Conservation (phyloP, 2,113 vertebrate genomes). For the Dicrurus megarhynchus region DNA sequence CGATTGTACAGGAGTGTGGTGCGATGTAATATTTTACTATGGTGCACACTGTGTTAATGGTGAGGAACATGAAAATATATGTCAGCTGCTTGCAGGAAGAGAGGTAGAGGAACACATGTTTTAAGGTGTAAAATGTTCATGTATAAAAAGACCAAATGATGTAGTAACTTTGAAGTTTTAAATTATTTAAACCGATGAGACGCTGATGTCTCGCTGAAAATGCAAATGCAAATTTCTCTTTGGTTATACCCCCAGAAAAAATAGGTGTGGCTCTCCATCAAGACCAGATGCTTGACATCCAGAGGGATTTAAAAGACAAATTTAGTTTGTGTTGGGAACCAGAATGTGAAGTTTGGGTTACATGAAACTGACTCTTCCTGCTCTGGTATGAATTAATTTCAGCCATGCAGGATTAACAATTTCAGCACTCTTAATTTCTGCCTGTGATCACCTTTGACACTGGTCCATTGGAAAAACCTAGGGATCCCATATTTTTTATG, state of each 20-base stretch:
- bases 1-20: neutral
- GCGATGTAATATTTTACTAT: neutral
- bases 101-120: neutral
- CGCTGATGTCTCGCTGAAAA: constrained; percentile 16
- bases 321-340: neutral
- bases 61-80: neutral
- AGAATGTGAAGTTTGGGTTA: neutral
- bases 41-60: neutral
- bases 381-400: constrained; percentile 25
- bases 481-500: constrained; percentile 41
- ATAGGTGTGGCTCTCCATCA: constrained; percentile 10
- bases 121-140: neutral
- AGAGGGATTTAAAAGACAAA: constrained; percentile 36
- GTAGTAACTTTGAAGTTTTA: constrained; percentile 22
- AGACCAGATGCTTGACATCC: constrained; percentile 40
- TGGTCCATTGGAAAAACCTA: neutral
- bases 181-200: neutral
- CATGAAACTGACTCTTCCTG: neutral
- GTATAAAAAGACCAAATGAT: neutral
- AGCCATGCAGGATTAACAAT: constrained; percentile 23
- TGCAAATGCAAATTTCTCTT: constrained; percentile 33
- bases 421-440: constrained; percentile 26
- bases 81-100: neutral
- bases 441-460: constrained; percentile 56
- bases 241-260: constrained; percentile 1